phyloP scores from a whole-genome alignment of 2,797 vertebrate species.

The Chelon labrosus region DNA sequence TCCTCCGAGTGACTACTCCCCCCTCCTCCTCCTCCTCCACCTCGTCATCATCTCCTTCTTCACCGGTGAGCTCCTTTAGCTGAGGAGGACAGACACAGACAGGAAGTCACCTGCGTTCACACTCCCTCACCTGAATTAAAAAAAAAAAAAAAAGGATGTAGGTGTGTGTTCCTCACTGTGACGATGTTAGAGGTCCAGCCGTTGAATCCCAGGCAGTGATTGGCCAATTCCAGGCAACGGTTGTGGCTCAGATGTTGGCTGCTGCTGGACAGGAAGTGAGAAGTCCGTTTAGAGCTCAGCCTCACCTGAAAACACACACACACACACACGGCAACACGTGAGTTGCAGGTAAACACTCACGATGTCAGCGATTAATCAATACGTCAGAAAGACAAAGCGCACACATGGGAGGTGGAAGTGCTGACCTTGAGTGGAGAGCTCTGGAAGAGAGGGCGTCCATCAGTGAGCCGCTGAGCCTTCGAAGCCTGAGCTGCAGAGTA shows the following conservation, averaged over 20 bases:
- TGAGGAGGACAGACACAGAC: conserved; percentile 49
- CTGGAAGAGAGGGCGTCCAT: conserved; percentile 82
- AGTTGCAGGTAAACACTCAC: neutral
- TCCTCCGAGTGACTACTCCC: conserved; percentile 18
- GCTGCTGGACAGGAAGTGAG: conserved; percentile 60
- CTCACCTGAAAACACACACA: conserved; percentile 78
- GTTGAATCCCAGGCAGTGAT: conserved; percentile 89
- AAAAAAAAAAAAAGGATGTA: accelerated
- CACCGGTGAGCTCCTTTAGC: conserved; percentile 84
- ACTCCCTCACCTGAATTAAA: neutral
- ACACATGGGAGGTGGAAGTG: too few species aligned
- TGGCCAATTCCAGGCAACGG: conserved; percentile 89
- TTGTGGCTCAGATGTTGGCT: conserved; percentile 77
- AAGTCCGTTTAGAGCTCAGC: conserved; percentile 82
- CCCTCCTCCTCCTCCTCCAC: conserved; percentile 31
- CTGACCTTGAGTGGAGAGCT: conserved; percentile 82
- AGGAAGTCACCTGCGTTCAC: conserved; percentile 14
- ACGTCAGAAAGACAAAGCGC: too few species aligned
- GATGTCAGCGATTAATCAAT: too few species aligned
- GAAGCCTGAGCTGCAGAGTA: conserved; percentile 83
- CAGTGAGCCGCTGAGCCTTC: conserved; percentile 79
- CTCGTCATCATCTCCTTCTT: conserved; percentile 25
- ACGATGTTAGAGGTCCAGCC: conserved; percentile 89
- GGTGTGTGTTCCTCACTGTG: conserved; percentile 77
- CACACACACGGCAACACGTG: conserved; percentile 9